phyloP scores from a whole-genome alignment of 2,113 vertebrate genomes.

The Chloebia gouldiae region DNA sequence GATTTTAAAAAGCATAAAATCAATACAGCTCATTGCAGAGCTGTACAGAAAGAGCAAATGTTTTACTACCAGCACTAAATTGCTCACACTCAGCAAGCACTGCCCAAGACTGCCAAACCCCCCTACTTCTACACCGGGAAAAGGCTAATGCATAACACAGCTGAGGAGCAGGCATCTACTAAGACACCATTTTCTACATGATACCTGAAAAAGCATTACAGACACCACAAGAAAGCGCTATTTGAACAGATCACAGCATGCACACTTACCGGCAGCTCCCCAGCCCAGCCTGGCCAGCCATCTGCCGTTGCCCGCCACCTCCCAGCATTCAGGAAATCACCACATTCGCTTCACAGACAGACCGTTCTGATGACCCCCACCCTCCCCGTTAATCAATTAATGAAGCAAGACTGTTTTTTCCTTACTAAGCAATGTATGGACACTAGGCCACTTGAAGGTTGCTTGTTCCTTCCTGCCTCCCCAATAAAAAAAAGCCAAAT shows the following conservation, averaged over 20 bases:
- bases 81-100: neutral
- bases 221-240: neutral
- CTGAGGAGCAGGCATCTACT: neutral
- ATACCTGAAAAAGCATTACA: neutral
- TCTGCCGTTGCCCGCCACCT: slow-evolving; percentile 20
- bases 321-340: neutral
- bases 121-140: neutral
- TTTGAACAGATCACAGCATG: neutral
- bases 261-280: slow-evolving; percentile 51
- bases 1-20: neutral
- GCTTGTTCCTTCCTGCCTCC: slow-evolving; percentile 21
- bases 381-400: slow-evolving; percentile 21
- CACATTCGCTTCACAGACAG: neutral
- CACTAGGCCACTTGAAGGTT: slow-evolving; percentile 59
- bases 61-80: neutral
- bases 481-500: slow-evolving; percentile 56
- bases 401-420: slow-evolving; percentile 5
- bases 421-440: neutral
- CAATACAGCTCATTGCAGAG: neutral
- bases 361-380: neutral
- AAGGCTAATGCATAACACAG: neutral
- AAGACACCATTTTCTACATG: slow-evolving; percentile 19
- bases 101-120: neutral
- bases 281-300: slow-evolving; percentile 62
- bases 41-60: neutral